Evolutionary conservation across 2,113 vertebrate genomes (phyloP).

Genomic region (Oncorhynchus gorbuscha): DNA sequence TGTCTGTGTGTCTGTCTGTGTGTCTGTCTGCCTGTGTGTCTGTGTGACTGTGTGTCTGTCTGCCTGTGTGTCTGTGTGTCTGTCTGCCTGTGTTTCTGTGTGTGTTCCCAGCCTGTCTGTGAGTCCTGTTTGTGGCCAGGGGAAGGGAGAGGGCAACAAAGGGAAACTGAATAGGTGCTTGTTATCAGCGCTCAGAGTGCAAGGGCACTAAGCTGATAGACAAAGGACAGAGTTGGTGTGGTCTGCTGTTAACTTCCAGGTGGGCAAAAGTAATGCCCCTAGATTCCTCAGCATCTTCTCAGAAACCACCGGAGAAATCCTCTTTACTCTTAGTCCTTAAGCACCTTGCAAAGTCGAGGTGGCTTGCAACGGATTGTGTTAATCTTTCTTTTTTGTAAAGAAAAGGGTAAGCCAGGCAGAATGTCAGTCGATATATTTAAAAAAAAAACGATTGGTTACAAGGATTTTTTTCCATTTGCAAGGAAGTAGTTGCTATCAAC

Average conservation of each 20-base stretch:
- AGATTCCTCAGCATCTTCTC: constrained; percentile 61
- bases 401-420: constrained; percentile 74
- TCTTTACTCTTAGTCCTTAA: constrained; percentile 82
- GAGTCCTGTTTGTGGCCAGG: background rate
- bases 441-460: constrained; percentile 74
- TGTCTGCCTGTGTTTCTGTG: background rate
- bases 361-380: constrained; percentile 72
- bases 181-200: background rate
- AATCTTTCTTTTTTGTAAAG: constrained; percentile 72
- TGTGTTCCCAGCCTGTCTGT: background rate
- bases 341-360: constrained; percentile 74
- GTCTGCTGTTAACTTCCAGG: constrained; percentile 66
- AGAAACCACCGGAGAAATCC: constrained; percentile 66
- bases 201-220: constrained; percentile 64
- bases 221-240: constrained; percentile 62
- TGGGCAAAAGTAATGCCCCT: constrained; percentile 62
- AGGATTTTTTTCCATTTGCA: constrained; percentile 52
- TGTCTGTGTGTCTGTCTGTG: constrained; percentile 3
- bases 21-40: constrained; percentile 14
- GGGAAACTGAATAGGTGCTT: background rate
- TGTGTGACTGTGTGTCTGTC: background rate
- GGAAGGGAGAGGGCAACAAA: background rate
- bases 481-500: constrained; percentile 27
- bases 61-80: background rate
- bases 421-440: constrained; percentile 72